Evolutionary conservation across 92 coral and sea anemone genomes (phyloP), one percentile per base, ranked within the genome.

Genomic region (Virgularia gustaviana): DNA sequence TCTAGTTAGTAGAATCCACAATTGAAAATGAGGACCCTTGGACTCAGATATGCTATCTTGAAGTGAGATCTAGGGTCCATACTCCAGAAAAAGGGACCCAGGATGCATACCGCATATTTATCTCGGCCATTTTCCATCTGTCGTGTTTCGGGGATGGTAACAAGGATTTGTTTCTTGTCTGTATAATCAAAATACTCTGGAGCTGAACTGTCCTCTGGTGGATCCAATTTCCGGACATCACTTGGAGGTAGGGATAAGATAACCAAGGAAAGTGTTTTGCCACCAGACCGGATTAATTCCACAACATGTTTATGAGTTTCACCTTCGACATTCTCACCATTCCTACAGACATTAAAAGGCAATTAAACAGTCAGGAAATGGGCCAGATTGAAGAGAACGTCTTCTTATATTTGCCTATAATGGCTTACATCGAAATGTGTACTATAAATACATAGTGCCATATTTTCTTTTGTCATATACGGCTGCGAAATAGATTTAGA

Each of bases 281-380:
- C 99, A 4, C 96, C 96, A 82, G 44, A 85, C 64, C 84, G 86
- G 25, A 94, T 94, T 70, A 84, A 79, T 38, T 83, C 91, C 7
- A 94, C 99, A 22, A 94, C 99, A 66, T 85, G 86, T 51, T 87
- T 94, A 72, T 94, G 99, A n/a, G 94, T 94, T 19, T 96, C 96
- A 30, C 99, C 99, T 68, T 94, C 99, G 31, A 94, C 96, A 75
- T 79, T 94, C 76, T 81, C 94, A 12, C 89, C 94, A 89, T 94
- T 94, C 8, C 99, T 94, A 64, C 32, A 29, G 19, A 41, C 27
- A 36, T 27, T 32, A 55, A 38, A 35, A 22, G 10, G 59, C 6
- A 20, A 24, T 2, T 11, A 43, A 43, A 43, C 19, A 43, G 19
- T 2, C 51, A 43, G 51, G 4, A 43, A 43, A 43, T 43, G 19